phyloP scores from a whole-genome alignment of 2,113 vertebrate species.

The Onychorhynchus coronatus region DNA sequence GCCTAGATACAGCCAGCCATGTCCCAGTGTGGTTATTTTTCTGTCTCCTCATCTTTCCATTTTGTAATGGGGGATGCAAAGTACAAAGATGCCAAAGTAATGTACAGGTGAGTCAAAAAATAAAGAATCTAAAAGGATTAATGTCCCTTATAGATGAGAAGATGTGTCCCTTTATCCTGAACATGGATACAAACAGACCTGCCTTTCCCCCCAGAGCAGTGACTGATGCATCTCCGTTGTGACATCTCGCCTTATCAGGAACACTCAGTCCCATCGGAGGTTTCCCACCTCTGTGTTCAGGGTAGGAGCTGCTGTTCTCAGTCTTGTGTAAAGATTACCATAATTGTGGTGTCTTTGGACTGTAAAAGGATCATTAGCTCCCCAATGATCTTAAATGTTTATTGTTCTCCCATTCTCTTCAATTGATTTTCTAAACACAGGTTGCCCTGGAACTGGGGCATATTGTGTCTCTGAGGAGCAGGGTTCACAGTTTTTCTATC shows the following conservation, averaged over 20 bases:
- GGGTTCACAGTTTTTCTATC: neutral
- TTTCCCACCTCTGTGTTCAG: neutral
- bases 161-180: neutral
- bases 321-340: neutral
- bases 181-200: neutral
- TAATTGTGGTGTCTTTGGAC: neutral
- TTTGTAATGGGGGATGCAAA: neutral
- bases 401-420: neutral
- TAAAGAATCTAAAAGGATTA: neutral
- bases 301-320: neutral
- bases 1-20: neutral
- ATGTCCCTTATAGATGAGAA: neutral
- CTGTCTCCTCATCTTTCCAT: accelerated
- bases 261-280: accelerated
- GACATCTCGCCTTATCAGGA: neutral
- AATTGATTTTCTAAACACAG: neutral
- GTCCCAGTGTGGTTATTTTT: neutral
- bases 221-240: accelerated
- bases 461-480: neutral
- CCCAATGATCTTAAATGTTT: neutral
- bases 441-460: neutral
- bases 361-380: neutral
- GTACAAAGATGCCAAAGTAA: neutral
- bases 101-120: neutral
- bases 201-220: neutral